Conservation (phyloP, 2,797 vertebrate genomes). For the Hydrolagus colliei region DNA sequence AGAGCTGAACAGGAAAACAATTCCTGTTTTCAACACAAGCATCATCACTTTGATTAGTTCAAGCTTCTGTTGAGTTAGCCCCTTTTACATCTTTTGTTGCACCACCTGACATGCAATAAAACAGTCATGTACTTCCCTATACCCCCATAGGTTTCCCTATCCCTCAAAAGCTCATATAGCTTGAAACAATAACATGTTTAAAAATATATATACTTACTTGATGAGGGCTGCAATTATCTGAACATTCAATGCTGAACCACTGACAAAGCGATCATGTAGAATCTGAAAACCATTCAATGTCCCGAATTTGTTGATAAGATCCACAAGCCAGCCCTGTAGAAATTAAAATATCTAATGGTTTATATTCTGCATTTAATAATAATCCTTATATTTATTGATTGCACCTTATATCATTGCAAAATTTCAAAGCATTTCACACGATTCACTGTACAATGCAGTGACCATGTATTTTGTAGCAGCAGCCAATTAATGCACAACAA, state of each 20-base stretch:
- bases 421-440: too few relatives aligned
- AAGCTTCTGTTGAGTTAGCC: neutral
- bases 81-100: neutral
- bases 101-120: neutral
- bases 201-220: conserved; percentile 69
- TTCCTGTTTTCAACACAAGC: too few relatives aligned
- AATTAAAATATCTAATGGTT: conserved; percentile 35
- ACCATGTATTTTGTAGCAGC: too few relatives aligned
- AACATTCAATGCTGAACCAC: conserved; percentile 94
- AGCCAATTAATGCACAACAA: too few relatives aligned
- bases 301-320: conserved; percentile 99
- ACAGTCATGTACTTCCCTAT: neutral
- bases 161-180: neutral
- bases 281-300: conserved; percentile 98
- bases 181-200: neutral
- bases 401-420: too few relatives aligned
- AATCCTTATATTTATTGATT: too few relatives aligned
- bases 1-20: too few relatives aligned
- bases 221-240: conserved; percentile 99
- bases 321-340: conserved; percentile 94
- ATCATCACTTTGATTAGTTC: too few relatives aligned
- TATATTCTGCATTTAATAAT: too few relatives aligned
- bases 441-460: too few relatives aligned
- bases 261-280: conserved; percentile 97
- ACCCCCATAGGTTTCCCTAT: neutral